Conservation (phyloP, 2,797 vertebrate genomes). For the Xyrichtys novacula region DNA sequence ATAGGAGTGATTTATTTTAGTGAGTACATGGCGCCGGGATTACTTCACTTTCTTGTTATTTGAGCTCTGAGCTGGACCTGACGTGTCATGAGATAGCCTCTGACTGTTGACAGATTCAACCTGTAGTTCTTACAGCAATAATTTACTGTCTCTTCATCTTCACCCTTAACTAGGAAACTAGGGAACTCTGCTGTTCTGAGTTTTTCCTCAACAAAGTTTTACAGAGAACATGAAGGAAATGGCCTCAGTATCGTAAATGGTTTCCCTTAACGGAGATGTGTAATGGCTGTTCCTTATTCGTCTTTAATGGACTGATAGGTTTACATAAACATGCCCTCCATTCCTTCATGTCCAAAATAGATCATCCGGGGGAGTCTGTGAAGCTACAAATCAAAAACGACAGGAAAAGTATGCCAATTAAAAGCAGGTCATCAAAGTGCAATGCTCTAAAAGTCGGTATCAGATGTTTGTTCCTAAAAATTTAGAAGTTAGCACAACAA, state of each 20-base stretch:
- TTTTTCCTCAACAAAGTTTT: not conserved
- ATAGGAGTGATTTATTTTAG: conserved; percentile 86
- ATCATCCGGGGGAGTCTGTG: conserved; percentile 5
- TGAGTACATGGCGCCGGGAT: conserved; percentile 80
- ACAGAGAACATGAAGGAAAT: conserved; percentile 8
- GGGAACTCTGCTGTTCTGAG: not conserved
- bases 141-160: conserved; percentile 22
- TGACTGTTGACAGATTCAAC: conserved; percentile 67
- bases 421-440: not conserved
- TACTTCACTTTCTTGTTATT: conserved; percentile 85
- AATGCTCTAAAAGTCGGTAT: not conserved
- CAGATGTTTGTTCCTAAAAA: too few relatives aligned
- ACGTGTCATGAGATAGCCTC: conserved; percentile 69
- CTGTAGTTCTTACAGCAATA: conserved; percentile 36
- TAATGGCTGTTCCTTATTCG: conserved; percentile 56
- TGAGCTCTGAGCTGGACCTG: conserved; percentile 66
- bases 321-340: conserved; percentile 65
- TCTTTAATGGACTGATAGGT: conserved; percentile 64
- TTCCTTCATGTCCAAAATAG: conserved; percentile 75
- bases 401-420: conserved; percentile 14
- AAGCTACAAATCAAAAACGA: conserved; percentile 31
- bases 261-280: conserved; percentile 16
- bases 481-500: too few relatives aligned
- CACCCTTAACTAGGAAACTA: not conserved
- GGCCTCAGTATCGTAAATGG: not conserved